Percentiles rank a stretch among this genome's conserved stretches.
Conservation (phyloP, 2,888 invertebrate species). For the Gastrophysa polygoni region DNA sequence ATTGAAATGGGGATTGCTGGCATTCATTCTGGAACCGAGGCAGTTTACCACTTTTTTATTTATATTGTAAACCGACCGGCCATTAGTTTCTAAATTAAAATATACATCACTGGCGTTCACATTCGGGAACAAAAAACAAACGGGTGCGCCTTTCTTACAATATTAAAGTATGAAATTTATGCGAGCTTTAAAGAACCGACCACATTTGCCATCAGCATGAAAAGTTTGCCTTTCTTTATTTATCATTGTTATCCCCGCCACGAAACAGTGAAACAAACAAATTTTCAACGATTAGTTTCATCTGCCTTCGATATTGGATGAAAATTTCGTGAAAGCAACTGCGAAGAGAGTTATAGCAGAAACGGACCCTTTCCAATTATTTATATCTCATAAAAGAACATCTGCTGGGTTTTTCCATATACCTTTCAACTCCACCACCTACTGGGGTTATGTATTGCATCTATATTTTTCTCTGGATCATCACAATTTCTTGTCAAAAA, state of each 20-base stretch:
- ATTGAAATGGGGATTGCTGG: background rate
- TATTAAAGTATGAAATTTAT: slow-evolving; percentile 57
- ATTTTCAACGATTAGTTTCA: background rate
- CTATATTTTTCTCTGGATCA: too few species aligned
- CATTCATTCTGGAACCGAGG: slow-evolving; percentile 25
- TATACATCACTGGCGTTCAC: slow-evolving; percentile 54
- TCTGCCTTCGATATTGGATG: too few species aligned
- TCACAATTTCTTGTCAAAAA: too few species aligned
- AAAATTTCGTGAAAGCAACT: too few species aligned
- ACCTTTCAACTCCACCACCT: too few species aligned
- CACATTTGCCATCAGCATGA: slow-evolving; percentile 53
- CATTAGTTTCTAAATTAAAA: slow-evolving; percentile 59
- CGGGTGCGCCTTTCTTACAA: slow-evolving; percentile 54
- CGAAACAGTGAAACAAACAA: background rate
- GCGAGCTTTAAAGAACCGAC: slow-evolving; percentile 55
- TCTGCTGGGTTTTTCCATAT: too few species aligned
- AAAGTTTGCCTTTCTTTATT: slow-evolving; percentile 52
- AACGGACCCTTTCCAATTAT: too few species aligned
- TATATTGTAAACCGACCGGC: slow-evolving; percentile 54
- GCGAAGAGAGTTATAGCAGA: too few species aligned
- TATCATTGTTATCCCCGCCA: slow-evolving; percentile 48
- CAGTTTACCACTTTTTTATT: slow-evolving; percentile 52
- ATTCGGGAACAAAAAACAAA: slow-evolving; percentile 56
- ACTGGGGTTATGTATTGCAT: too few species aligned
- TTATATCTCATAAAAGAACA: too few species aligned